Base-by-base conservation (phyloP, 2,797 vertebrate genomes). In the Helarctos malayanus region DNA sequence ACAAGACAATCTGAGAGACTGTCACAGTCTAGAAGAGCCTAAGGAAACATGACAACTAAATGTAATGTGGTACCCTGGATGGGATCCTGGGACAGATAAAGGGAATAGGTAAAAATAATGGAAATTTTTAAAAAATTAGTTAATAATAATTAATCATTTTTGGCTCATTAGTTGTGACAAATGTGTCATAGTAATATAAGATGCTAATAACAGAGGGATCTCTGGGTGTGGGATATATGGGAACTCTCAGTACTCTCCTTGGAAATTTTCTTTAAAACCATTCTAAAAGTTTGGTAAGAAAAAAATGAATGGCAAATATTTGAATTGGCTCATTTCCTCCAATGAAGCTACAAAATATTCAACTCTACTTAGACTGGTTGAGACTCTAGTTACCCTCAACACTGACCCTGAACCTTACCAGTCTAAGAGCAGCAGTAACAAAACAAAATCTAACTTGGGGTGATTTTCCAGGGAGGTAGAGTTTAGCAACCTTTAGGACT, bases 391-490 rank as follows among this genome's bases (percentile, higher is more conserved):
- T 27, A 61, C 12, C 32, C 27, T 25, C 41, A 23, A 4, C 5
- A 12, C 47, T 49, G 6, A 52, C 38, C 75, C 25, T 19, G 15
- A 84, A 35, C 6, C 32, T 57, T 65, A 27, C 80, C 75, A 54
- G 57, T 56, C 45, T 73, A 86, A 82, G 12, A 88, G 25, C 49
- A 76, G 88, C 79, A 57, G 16, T 38, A 86, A 61, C 5, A 52
- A 73, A 93, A 79, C 56, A 85, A 86, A 87, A 73, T 94, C 49
- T 63, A 27, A 93, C 27, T 63, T 68, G 85, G n/a, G 25, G 45
- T 54, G 49, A 68, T 73, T 79, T 81, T 90, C 13, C 76, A 56
- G 56, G 14, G 61, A 86, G 32, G 49, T 12, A 32, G 29, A 45
- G 9, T 14, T 76, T 69, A 29, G 38, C 41, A 41, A n/a, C 81